Evolutionary conservation across 2,113 vertebrate genomes (phyloP), one percentile per base, ranked within the genome.

Genomic region (Porphyrio hochstetteri): DNA sequence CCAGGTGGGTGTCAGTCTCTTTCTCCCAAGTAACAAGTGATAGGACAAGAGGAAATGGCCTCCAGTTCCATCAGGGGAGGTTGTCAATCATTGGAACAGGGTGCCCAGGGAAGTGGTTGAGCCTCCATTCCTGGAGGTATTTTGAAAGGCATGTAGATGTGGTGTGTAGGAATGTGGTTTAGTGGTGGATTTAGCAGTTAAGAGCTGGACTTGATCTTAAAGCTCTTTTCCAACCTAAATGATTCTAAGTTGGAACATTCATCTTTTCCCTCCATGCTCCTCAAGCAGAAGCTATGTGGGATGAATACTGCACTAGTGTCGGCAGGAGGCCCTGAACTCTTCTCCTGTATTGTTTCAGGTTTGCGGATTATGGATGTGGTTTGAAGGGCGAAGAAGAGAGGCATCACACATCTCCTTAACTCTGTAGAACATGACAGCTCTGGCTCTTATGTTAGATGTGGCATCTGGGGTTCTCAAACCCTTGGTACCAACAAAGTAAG

Each of bases 251-350:
- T 28, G n/a, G 28, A 86, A 55, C 42, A n/a, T 75, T 4, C 11
- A 8, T 46, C 28, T 82, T 83, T 72, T 5, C 11, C 31, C 11
- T 52, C 5, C 1, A 1, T 21, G 16, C 13, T 60, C 33, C 35
- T 89, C 15, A 86, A 38, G 21, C 13, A 84, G 68, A 64, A 72
- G 29, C 16, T 50, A 3, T 36, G 29, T 78, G 57, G 20, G 19
- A 48, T 79, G 46, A 63, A 48, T 17, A 38, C 1, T 2, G 38
- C 0, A 0, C 44, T 84, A 53, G 12, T 50, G 18, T 44, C 57
- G 55, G 16, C 46, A 44, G 29, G 10, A 67, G 23, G 14, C 7
- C 38, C 42, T 77, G 63, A 80, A 59, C 6, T 38, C 60, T 82
- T 65, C 16, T 8, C 18, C 19, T 69, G 13, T 5, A 24, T 40